A percentile compares a stretch with the other conserved stretches of the same genome.
Evolutionary conservation across 2,888 invertebrate species (phyloP).

Genomic region (Dastarcus helophoroides): DNA sequence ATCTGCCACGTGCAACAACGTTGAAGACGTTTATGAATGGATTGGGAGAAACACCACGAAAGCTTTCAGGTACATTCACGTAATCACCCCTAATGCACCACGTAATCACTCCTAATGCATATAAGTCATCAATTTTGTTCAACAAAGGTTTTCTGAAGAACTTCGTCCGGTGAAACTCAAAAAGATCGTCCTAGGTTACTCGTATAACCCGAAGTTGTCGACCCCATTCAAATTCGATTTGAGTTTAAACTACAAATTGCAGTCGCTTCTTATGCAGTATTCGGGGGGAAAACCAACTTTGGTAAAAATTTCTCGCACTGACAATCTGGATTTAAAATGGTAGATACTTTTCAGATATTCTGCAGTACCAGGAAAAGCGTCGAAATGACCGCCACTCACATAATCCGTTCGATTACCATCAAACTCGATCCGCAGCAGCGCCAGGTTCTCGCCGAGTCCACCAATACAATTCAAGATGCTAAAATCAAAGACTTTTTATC

Average conservation of each 20-base stretch:
- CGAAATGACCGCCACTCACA: constrained; percentile 51
- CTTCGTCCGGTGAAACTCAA: constrained; percentile 62
- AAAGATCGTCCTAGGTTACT: constrained; percentile 61
- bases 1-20: constrained; percentile 70
- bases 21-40: constrained; percentile 65
- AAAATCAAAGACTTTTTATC: constrained; percentile 40
- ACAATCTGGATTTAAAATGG: constrained; percentile 7
- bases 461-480: constrained; percentile 27
- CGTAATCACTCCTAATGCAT: constrained; percentile 2
- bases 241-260: constrained; percentile 62
- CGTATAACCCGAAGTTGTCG: constrained; percentile 41
- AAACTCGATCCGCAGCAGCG: constrained; percentile 39
- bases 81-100: no score
- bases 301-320: no score
- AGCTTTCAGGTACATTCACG: constrained; percentile 45
- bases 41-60: constrained; percentile 43
- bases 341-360: constrained; percentile 52
- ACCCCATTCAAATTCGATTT: constrained; percentile 66
- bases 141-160: constrained; percentile 56
- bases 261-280: constrained; percentile 55
- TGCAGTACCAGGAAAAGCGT: constrained; percentile 69
- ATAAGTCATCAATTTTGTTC: neutral
- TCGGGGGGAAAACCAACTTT: constrained; percentile 62
- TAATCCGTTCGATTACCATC: constrained; percentile 49
- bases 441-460: constrained; percentile 36